These are phyloP conservation scores for Microtus richardsoni DNA, from an alignment of 2,113 vertebrate genomes.

Conservation along the genomic window DNA sequence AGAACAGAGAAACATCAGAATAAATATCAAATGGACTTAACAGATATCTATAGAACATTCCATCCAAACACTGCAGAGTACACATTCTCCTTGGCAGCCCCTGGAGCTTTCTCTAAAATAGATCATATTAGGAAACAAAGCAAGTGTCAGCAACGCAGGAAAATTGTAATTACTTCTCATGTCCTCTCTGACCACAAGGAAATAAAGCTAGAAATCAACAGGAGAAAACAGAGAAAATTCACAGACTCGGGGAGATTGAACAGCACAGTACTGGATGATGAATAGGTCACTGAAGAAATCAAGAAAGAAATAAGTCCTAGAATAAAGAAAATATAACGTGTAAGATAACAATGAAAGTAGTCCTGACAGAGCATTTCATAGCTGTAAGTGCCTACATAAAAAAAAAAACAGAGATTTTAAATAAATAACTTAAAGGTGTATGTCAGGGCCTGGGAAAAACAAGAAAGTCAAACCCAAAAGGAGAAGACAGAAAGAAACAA, in stretches of 20 bases:
- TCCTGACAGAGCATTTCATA: background rate
- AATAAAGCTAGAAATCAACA: background rate
- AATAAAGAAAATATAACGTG: background rate
- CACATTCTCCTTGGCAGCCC: background rate
- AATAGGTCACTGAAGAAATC: background rate
- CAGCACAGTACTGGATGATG: background rate
- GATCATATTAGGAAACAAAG: background rate
- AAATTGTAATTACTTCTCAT: background rate
- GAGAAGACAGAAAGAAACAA: background rate
- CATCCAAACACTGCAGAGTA: background rate
- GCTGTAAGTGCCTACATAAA: background rate
- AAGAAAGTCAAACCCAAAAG: background rate
- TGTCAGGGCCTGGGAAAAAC: background rate
- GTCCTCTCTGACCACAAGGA: background rate
- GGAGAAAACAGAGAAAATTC: background rate
- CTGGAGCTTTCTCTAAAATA: background rate
- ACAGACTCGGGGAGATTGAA: background rate
- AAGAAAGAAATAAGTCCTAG: background rate
- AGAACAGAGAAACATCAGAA: background rate
- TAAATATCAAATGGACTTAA: background rate
- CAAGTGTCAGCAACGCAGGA: background rate
- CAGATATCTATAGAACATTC: background rate
- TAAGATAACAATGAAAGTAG: background rate
- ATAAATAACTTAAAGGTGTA: background rate
- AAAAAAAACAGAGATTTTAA: background rate